Conservation (phyloP, 2,888 invertebrate genomes). For the Andrena fulva region DNA sequence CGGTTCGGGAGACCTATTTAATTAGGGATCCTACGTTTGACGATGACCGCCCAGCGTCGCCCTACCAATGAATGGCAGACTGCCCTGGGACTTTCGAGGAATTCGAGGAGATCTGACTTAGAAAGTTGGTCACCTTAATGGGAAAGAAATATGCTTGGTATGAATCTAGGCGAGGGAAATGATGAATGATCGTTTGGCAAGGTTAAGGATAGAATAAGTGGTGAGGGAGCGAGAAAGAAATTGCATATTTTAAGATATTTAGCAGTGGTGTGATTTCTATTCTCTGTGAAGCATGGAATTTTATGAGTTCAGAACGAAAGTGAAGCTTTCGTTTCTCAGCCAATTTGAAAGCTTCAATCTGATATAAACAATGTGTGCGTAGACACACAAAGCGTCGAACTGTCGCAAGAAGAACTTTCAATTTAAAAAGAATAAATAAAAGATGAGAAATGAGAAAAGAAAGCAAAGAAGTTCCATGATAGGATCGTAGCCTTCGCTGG, state of each 20-base stretch:
- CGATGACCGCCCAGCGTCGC: constrained; percentile 15
- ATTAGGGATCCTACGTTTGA: constrained; percentile 52
- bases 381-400: neutral
- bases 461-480: constrained; percentile 62
- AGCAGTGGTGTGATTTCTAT: no score
- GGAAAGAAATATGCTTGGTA: neutral
- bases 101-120: constrained; percentile 11
- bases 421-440: neutral
- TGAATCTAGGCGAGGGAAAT: no score
- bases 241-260: no score
- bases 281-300: no score
- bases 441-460: constrained; percentile 10
- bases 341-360: no score
- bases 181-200: no score
- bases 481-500: constrained; percentile 66
- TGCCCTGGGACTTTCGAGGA: constrained; percentile 5
- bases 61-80: constrained; percentile 14
- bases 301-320: no score
- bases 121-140: constrained; percentile 21
- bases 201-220: no score
- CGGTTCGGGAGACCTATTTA: constrained; percentile 48
- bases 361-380: neutral
- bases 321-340: no score
- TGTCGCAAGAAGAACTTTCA: neutral
- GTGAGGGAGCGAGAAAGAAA: no score